Evolutionary conservation across 2,888 invertebrate genomes (phyloP).

Genomic region (Imbricaverruca yamaguchii): DNA sequence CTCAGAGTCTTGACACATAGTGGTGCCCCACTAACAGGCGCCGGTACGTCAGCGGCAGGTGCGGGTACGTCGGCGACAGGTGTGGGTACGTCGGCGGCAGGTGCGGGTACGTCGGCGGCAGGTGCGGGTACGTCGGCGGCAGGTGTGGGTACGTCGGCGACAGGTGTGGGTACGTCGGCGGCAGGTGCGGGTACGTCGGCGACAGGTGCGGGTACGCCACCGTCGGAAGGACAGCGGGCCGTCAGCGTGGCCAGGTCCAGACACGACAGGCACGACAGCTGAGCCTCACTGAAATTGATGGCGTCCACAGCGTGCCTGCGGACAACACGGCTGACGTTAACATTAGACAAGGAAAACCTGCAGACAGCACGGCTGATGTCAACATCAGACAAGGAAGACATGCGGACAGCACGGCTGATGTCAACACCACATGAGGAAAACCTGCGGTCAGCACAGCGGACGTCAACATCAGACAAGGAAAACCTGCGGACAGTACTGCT

Average conservation of each 20-base stretch:
- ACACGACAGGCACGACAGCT: neutral
- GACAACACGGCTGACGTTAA: neutral
- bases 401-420: too few species aligned
- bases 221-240: neutral
- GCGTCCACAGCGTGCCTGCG: slow-evolving; percentile 13
- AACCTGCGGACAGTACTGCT: too few species aligned
- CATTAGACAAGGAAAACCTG: too few species aligned
- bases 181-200: neutral
- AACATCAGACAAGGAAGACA: too few species aligned
- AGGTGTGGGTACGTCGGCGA: neutral
- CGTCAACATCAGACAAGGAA: too few species aligned
- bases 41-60: too few species aligned
- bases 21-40: too few species aligned
- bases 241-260: neutral
- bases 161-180: neutral
- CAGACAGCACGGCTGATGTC: too few species aligned
- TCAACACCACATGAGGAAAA: too few species aligned
- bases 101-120: neutral
- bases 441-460: too few species aligned
- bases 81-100: neutral
- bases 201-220: neutral
- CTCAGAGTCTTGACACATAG: too few species aligned
- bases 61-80: neutral
- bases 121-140: neutral
- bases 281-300: neutral